Base-by-base conservation (phyloP, 2,888 invertebrate genomes). In the Steinernema carpocapsae region DNA sequence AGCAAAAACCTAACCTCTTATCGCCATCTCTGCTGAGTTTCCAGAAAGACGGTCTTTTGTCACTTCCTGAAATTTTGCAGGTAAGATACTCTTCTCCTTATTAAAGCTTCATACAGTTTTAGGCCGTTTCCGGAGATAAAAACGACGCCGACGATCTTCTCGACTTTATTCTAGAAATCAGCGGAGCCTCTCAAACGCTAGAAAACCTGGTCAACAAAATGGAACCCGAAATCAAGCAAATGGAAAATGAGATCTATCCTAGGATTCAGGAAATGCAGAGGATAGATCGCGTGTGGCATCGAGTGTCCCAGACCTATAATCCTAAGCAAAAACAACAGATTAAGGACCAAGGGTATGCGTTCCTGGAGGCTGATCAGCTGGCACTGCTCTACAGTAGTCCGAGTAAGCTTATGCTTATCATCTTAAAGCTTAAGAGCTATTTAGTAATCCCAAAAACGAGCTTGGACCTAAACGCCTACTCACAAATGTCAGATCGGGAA, bases 31-130 rank as follows among this genome's bases (percentile, higher is more conserved):
- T 85, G 24, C 52, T 85, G 0, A 81, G 81, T 0, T 85, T 85
- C 70, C 85, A 85, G 48, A 77, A 80, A 43, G 83, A 85, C 52
- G 84, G 84, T 2, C 77, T 82, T 19, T 81, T 84, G 72, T 81
- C 84, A 0, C 72, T 85, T 3, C 83, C 83, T 3, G 80, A 82
- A 12, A 59, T 85, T 0, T 78, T 85, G 22, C 80, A 80, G 72
- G 83, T 85, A 22, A 56, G 72, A 52, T 46, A 17, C 29, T 48
- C 2, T 12, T 43, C 7, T 14, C 56, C 10, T 24, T n/a, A n/a
- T n/a, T n/a, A n/a, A n/a, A n/a, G n/a, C n/a, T n/a, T n/a, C n/a
- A n/a, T n/a, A n/a, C n/a, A n/a, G n/a, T 71, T 71, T 42, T n/a
- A 71, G 45, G 19, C 42, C 26, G 71, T 71, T 12, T 46, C 64